Conservation (phyloP, 2,797 vertebrate species). For the Miichthys miiuy region DNA sequence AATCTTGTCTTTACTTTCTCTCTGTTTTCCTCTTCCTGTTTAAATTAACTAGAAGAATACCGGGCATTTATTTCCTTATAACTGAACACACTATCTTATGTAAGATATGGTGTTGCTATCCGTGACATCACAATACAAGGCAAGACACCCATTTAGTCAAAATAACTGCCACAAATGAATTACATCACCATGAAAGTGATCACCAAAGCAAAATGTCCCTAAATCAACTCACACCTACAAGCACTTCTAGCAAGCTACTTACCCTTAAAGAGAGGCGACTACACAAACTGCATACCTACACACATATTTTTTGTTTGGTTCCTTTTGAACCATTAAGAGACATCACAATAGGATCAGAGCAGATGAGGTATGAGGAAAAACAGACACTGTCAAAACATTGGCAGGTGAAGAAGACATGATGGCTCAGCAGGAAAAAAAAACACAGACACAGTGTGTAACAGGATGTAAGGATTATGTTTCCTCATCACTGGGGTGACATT, state of each 20-base stretch:
- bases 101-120: neutral
- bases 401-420: neutral
- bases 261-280: no score
- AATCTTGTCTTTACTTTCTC: neutral
- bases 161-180: neutral
- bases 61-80: constrained; percentile 1
- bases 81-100: neutral
- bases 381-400: constrained; percentile 23
- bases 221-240: neutral
- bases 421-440: constrained; percentile 21
- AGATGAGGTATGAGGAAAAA: constrained; percentile 61
- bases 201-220: neutral
- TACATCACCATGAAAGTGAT: neutral
- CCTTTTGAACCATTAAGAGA: constrained; percentile 4
- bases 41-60: neutral
- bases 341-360: constrained; percentile 24
- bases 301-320: constrained; percentile 6
- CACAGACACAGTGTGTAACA: constrained; percentile 51
- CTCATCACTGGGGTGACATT: constrained; percentile 15
- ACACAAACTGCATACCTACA: neutral
- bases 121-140: neutral
- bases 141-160: neutral
- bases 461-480: constrained; percentile 66
- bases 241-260: neutral
- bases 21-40: constrained; percentile 51